These are phyloP conservation scores for Irena cyanogastra DNA, from an alignment of 2,113 vertebrate genomes.

Conservation along the genomic window DNA sequence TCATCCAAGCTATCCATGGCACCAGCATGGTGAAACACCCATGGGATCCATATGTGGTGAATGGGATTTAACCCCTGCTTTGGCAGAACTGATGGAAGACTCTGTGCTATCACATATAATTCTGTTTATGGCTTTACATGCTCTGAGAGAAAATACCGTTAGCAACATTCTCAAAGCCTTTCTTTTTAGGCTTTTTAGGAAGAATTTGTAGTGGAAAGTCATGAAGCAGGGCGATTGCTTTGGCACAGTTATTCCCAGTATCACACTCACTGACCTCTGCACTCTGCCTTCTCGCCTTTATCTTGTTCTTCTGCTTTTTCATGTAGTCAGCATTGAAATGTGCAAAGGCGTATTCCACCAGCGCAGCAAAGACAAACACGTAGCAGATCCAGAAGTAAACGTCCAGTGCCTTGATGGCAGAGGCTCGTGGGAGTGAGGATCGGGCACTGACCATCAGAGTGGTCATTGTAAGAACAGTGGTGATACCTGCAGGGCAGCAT, in stretches of 20 bases:
- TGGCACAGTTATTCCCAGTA: not conserved
- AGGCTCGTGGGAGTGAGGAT: slow-evolving; percentile 90
- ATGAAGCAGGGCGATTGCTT: not conserved
- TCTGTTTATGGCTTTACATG: not conserved
- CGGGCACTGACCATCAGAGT: slow-evolving; percentile 96
- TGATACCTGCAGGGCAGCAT: slow-evolving; percentile 79
- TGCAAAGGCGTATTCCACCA: slow-evolving; percentile 96
- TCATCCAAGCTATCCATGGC: not conserved
- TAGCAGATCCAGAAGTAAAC: slow-evolving; percentile 99
- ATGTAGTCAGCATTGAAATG: slow-evolving; percentile 97
- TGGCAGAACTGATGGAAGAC: not conserved
- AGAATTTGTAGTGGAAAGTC: not conserved
- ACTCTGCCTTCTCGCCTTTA: slow-evolving; percentile 79
- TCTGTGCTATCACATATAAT: not conserved
- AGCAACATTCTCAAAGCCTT: not conserved
- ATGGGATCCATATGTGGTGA: rapidly evolving
- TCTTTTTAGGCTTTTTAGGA: not conserved
- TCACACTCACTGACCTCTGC: slow-evolving; percentile 75
- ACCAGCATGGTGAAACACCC: not conserved
- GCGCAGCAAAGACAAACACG: slow-evolving; percentile 92
- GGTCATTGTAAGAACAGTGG: slow-evolving; percentile 97
- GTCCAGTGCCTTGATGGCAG: slow-evolving; percentile 93
- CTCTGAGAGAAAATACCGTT: not conserved
- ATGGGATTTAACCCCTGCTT: not conserved
- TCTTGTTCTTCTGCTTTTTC: slow-evolving; percentile 91